These are phyloP conservation scores for Myxocyprinus asiaticus DNA, from an alignment of 2,113 vertebrate species.

Conservation along the genomic window DNA sequence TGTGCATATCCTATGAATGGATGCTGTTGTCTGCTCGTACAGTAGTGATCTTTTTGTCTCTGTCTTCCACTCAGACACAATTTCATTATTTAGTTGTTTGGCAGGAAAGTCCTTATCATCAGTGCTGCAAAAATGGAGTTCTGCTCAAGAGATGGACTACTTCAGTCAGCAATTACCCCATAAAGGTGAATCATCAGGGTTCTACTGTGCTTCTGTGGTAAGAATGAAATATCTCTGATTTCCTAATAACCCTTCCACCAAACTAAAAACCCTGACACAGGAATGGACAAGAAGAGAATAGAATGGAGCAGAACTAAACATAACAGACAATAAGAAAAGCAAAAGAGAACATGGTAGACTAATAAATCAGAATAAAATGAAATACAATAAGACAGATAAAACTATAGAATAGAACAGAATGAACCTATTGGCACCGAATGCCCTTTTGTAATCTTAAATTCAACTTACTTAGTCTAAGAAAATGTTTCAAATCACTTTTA, in stretches of 20 bases:
- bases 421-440: too few relatives aligned
- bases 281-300: background rate
- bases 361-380: too few relatives aligned
- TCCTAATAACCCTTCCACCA: background rate
- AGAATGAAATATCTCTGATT: background rate
- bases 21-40: slow-evolving; percentile 63
- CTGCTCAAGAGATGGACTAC: background rate
- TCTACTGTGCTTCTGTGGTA: background rate
- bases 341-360: too few relatives aligned
- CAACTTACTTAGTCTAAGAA: too few relatives aligned
- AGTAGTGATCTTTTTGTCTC: slow-evolving; percentile 71
- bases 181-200: background rate
- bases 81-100: slow-evolving; percentile 68
- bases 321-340: too few relatives aligned
- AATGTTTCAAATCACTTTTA: too few relatives aligned
- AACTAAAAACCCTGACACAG: background rate
- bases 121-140: background rate
- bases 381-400: too few relatives aligned
- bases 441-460: too few relatives aligned
- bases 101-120: slow-evolving; percentile 4
- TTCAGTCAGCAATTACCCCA: background rate
- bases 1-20: slow-evolving; percentile 60
- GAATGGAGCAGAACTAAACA: background rate
- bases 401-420: too few relatives aligned
- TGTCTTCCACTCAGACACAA: slow-evolving; percentile 57